Percentiles rank a stretch among this genome's conserved stretches.
Evolutionary conservation across 1,140 invertebrate genomes (phyloP).

Genomic region (Leptoteleia sp.): DNA sequence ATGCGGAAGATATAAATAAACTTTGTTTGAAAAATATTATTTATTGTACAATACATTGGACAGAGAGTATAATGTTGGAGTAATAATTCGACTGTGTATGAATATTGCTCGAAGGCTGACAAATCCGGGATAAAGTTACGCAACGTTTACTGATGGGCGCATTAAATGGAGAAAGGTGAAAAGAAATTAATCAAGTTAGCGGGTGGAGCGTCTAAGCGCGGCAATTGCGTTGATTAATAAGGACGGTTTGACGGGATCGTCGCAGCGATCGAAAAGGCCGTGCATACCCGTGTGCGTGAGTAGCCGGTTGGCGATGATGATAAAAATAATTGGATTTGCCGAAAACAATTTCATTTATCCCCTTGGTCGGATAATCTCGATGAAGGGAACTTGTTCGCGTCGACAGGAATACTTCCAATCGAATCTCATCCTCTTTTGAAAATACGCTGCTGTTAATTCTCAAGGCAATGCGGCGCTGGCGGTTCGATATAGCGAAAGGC

Average conservation of each 20-base stretch:
- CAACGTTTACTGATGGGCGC: background rate
- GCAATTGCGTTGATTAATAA: constrained; percentile 33
- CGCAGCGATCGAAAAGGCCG: constrained; percentile 23
- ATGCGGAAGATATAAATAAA: too few relatives aligned
- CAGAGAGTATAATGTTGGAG: too few relatives aligned
- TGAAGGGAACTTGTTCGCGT: constrained; percentile 55
- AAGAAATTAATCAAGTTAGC: constrained; percentile 27
- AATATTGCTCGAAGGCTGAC: too few relatives aligned
- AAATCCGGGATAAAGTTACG: background rate
- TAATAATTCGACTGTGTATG: too few relatives aligned
- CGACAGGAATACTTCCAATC: constrained; percentile 64
- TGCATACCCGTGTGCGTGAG: constrained; percentile 35
- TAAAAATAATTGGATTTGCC: constrained; percentile 64
- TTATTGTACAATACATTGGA: too few relatives aligned
- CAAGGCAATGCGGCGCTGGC: constrained; percentile 55
- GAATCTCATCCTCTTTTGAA: constrained; percentile 63
- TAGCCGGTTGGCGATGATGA: constrained; percentile 48
- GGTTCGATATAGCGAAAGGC: constrained; percentile 53
- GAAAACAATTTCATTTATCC: constrained; percentile 64
- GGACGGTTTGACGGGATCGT: constrained; percentile 3
- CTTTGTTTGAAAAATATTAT: too few relatives aligned
- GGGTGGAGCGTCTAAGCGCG: constrained; percentile 1
- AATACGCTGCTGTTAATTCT: constrained; percentile 63
- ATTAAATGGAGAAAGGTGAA: background rate
- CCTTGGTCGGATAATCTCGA: constrained; percentile 57